Base-by-base conservation (phyloP, 2,113 vertebrate species). In the Litocranius walleri region DNA sequence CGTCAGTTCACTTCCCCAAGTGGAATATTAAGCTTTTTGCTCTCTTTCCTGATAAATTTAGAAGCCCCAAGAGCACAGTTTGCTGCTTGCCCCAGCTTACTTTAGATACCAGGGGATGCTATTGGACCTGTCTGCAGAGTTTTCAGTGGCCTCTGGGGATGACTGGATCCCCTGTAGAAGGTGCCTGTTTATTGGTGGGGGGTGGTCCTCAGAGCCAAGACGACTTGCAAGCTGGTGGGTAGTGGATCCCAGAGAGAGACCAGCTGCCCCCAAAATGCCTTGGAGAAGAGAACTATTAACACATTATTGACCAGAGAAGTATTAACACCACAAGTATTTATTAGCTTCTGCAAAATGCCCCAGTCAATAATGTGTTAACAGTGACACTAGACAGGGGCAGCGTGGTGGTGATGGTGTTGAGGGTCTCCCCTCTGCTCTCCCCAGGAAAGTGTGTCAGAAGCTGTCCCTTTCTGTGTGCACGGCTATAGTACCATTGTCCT, bases 371-470 rank as follows among this genome's bases (percentile, higher is more conserved):
- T 43, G 71, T 77, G 71, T 43, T 13, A 92, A 21, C 50, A 19
- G 1, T 48, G 7, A 43, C 33, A 29, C 4, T 5, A 21, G 48
- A 50, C 1, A 0, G 1, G 27, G 13, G 71, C 1, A 12, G 30
- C 5, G 5, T n/a, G 33, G 62, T 19, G 33, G 64, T 19, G n/a
- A 29, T 5, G 0, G 59, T 5, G 57, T 25, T 0, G 14, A 4
- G 57, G 30, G 7, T 29, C 3, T 14, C 11, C 36, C 71, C 40
- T 36, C n/a, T 1, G 0, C 25, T 27, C 25, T 29, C 4, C n/a
- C 3, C 10, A 43, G 33, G 50, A 21, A 21, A 6, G 3, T 2
- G 83, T 3, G 3, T 90, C 59, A 25, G 54, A 86, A 61, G 40
- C 36, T 30, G 7, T 54, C 52, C 11, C 4, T 40, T 33, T 21